Evolutionary conservation across 2,888 invertebrate species (phyloP).

Genomic region (Neria commutata): DNA sequence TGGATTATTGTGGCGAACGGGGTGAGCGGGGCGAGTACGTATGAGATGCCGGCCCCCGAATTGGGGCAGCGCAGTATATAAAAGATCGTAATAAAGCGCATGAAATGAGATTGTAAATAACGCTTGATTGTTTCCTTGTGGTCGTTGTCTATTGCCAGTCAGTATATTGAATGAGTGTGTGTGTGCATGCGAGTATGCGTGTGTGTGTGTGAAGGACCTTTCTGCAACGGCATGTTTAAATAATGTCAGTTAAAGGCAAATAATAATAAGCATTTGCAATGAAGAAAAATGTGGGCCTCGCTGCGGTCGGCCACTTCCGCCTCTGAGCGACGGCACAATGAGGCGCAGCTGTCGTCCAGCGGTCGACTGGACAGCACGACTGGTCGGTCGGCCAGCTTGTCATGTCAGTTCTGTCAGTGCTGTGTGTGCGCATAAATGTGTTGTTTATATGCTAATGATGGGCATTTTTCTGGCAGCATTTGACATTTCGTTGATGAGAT

Average conservation of each 20-base stretch:
- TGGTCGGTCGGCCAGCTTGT: background rate
- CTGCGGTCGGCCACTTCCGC: no score
- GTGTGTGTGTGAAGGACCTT: background rate
- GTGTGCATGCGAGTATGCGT: background rate
- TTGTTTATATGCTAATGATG: background rate
- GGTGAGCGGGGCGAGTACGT: no score
- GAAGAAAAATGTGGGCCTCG: conserved; percentile 10
- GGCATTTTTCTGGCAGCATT: background rate
- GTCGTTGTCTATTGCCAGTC: background rate
- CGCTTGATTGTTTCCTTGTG: conserved; percentile 4
- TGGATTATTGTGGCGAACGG: no score
- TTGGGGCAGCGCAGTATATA: background rate
- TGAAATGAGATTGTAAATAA: conserved; percentile 13
- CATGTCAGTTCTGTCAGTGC: background rate
- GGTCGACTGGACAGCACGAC: background rate
- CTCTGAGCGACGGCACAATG: no score
- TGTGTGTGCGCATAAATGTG: background rate
- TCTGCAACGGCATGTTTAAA: conserved; percentile 10
- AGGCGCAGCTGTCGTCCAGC: background rate
- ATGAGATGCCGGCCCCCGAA: no score
- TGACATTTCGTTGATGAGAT: background rate
- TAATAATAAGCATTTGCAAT: conserved; percentile 16
- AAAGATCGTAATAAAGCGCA: background rate
- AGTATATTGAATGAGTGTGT: background rate
- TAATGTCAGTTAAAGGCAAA: conserved; percentile 19